Evolutionary conservation across 2,113 vertebrate species (phyloP), one percentile per base, ranked within the genome.

Genomic region (Phoxinus phoxinus): DNA sequence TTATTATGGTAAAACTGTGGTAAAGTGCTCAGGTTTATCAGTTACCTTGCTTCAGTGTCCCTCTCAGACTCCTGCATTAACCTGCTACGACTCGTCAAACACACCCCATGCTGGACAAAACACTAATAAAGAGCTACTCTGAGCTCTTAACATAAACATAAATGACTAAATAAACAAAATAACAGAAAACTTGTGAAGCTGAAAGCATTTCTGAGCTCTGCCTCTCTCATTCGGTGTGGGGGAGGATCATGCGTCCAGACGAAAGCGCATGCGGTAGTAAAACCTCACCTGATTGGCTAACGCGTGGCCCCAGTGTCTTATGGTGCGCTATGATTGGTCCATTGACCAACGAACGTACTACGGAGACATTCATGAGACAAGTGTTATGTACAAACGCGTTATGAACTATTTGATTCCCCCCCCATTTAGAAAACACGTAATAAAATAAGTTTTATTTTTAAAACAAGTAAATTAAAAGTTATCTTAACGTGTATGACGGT

Each of bases 221-320:
- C n/a, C 15, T 63, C 15, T 63, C 37, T 10, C 32, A 41, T 21
- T 32, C 61, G 6, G 19, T 23, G 25, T 19, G n/a, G 56, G 27
- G 61, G 44, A 69, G 48, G 15, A 8, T 32, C 61, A 69, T 67
- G 41, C 41, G 17, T 25, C 41, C 15, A 48, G 37, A 21, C 59
- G 25, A 48, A 51, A 67, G 2, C 77, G 83, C 15, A n/a, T 17
- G 19, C 25, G 11, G 53, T 25, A 71, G 59, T 27, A 61, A 21
- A 46, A 23, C 44, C 21, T n/a, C 21, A 44, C 0, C 48, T 71
- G 71, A 87, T 87, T 87, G 78, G 77, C 25, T 74, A 48, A 32
- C 27, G 11, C 37, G 5, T 51, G 5, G 9, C 15, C 0, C 4
- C 5, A 2, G 46, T 17, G 6, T 11, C 10, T 21, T 13, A 23